phyloP scores from a whole-genome alignment of 64 coral and sea anemone species.

The Dendrophyllia cribrosa region DNA sequence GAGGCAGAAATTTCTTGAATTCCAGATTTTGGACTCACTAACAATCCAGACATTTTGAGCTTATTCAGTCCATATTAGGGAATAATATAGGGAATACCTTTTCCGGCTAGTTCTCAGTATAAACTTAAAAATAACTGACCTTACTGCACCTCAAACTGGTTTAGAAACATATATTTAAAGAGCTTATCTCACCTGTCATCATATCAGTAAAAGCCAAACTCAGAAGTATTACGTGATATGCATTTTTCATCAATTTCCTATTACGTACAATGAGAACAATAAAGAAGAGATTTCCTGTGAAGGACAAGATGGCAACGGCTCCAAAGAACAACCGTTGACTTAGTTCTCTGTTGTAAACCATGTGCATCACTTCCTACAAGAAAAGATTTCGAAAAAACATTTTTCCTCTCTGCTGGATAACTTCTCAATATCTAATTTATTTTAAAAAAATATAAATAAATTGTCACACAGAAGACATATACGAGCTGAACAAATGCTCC shows the following conservation, averaged over 20 bases:
- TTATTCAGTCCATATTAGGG: no score
- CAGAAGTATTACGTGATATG: slow-evolving; percentile 59
- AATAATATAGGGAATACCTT: no score
- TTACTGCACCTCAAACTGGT: no score
- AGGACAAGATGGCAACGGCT: slow-evolving; percentile 39
- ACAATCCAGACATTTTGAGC: no score
- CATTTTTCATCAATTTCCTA: slow-evolving; percentile 30
- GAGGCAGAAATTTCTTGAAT: no score
- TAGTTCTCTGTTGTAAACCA: slow-evolving; percentile 44
- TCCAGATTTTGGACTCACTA: no score
- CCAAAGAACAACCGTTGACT: slow-evolving; percentile 49
- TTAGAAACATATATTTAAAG: neutral
- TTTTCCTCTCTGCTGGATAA: neutral
- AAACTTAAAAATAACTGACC: no score
- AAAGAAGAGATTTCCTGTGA: slow-evolving; percentile 60
- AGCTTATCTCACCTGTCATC: slow-evolving; percentile 46
- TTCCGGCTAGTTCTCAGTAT: no score
- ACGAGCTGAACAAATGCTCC: no score
- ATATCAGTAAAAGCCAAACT: slow-evolving; percentile 67
- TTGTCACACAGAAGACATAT: no score
- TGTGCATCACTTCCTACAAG: slow-evolving; percentile 12
- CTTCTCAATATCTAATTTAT: no score
- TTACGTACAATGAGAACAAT: slow-evolving; percentile 51
- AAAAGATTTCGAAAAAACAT: neutral
- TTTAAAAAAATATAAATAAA: no score